phyloP scores from a whole-genome alignment of 2,113 vertebrate species.

The Pteropus alecto region DNA sequence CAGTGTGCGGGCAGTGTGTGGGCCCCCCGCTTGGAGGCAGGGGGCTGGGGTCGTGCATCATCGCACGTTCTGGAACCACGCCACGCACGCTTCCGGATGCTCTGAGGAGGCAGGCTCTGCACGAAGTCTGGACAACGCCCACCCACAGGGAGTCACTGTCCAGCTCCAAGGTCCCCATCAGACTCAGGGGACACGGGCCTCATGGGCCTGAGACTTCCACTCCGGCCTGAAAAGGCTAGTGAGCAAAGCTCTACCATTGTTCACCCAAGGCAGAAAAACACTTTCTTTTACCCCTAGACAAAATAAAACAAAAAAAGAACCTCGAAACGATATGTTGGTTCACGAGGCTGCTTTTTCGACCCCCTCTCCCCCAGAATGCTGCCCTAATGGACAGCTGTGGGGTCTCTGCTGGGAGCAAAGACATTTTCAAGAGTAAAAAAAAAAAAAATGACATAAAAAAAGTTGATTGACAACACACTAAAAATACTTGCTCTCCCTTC shows the following conservation, averaged over 20 bases:
- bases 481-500: conserved; percentile 55
- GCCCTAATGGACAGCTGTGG: not conserved
- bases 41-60: not conserved
- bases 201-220: not conserved
- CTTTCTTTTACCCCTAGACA: not conserved
- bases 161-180: not conserved
- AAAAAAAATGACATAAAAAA: conserved; percentile 51
- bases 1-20: not conserved
- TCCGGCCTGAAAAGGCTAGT: not conserved
- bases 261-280: not conserved
- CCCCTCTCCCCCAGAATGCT: not conserved
- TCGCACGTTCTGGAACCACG: not conserved
- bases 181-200: not conserved
- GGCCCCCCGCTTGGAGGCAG: rapidly evolving
- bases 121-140: too few relatives aligned
- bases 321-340: conserved; percentile 44
- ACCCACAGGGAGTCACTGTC: rapidly evolving
- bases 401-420: conserved; percentile 52
- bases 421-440: conserved; percentile 45
- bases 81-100: not conserved
- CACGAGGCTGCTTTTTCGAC: not conserved
- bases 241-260: not conserved
- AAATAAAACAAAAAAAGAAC: not conserved
- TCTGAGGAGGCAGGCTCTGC: not conserved
- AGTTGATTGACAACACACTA: conserved; percentile 58